Evolutionary conservation across 2,797 vertebrate species (phyloP), one percentile per base, ranked within the genome.

Genomic region (Rousettus madagascariensis): DNA sequence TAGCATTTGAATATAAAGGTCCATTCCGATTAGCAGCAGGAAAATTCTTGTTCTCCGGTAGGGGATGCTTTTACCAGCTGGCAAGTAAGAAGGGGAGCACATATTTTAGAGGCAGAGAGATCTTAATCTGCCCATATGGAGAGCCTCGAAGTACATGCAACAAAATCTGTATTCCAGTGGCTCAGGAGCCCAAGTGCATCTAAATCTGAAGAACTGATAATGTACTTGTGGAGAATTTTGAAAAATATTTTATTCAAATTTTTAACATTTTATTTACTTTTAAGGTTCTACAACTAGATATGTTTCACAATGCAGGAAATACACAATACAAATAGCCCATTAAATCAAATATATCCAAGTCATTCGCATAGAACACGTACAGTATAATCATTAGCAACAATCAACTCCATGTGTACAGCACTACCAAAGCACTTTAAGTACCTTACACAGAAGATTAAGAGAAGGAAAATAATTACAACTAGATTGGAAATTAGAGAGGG

Each of bases 231-330:
- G 30, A 90, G 59, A 33, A 93, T 78, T 91, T 78, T 90, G 61
- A 68, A 91, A 94, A 95, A 65, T 36, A 83, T 59, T 94, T 80
- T 87, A 82, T 83, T 90, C 71, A 28, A 86, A 78, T 49, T 89
- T 94, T 89, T 82, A 95, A 87, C n/a, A 49, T 33, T 90, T 90
- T 57, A 79, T 87, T 95, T 90, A 78, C 79, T 90, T 85, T 59
- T 33, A 93, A 91, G 66, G 7, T 77, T 94, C 69, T 90, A 90
- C 66, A 90, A 86, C 66, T 87, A 33, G 77, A 74, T 49, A 57
- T 51, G 68, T 59, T 95, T 94, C 41, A 95, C 65, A 96, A 43
- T 41, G 36, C 26, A 95, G 75, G 57, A 95, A 93, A 92, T 63
- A 57, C 20, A 68, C 77, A 96, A 83, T 61, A 57, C 68, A 91